Percentiles rank a stretch among this genome's conserved stretches.
Conservation (phyloP, 2,113 vertebrate genomes). For the Colinus virginianus region DNA sequence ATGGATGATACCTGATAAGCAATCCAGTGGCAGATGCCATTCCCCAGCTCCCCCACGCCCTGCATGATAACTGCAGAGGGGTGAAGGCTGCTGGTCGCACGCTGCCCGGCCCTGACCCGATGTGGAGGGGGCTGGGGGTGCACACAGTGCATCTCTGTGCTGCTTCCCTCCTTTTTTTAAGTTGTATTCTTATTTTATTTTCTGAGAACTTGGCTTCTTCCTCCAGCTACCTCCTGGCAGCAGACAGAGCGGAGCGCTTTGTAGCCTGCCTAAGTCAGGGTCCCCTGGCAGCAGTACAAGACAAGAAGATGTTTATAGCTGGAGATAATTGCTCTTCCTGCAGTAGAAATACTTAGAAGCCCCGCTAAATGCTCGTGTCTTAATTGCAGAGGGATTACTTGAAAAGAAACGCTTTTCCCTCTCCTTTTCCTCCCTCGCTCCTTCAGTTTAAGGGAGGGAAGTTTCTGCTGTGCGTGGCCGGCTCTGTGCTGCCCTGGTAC, state of each 20-base stretch:
- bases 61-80: not conserved
- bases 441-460: conserved; percentile 9
- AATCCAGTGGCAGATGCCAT: not conserved
- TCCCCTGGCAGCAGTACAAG: conserved; percentile 61
- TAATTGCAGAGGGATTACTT: conserved; percentile 65
- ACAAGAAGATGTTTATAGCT: conserved; percentile 61
- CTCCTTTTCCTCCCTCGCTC: not conserved
- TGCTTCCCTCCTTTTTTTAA: not conserved
- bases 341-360: conserved; percentile 63
- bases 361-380: conserved; percentile 52
- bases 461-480: not conserved
- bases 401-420: conserved; percentile 3
- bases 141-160: not conserved
- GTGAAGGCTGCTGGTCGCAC: not conserved
- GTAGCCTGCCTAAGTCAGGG: conserved; percentile 57
- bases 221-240: conserved; percentile 29
- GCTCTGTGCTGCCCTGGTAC: not conserved
- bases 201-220: not conserved
- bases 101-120: not conserved
- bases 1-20: not conserved
- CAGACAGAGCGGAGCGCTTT: conserved; percentile 45
- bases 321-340: conserved; percentile 70
- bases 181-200: not conserved
- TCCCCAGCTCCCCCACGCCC: not conserved
- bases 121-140: not conserved